Conservation (phyloP, 2,113 vertebrate species). For the Larimichthys polyactis region DNA sequence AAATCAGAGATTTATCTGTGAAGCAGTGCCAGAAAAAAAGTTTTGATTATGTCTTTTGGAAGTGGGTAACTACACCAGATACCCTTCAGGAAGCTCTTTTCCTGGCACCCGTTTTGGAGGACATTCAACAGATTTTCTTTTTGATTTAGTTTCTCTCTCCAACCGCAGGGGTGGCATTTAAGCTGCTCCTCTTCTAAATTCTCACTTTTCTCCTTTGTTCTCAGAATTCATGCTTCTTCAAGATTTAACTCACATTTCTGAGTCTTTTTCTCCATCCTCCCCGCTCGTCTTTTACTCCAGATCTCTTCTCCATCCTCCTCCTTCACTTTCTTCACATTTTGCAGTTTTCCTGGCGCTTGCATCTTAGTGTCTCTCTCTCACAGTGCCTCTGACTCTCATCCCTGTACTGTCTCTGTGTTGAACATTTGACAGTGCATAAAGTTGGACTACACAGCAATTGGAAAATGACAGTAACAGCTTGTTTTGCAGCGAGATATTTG, state of each 20-base stretch:
- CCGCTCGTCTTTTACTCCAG: neutral
- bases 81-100: slow-evolving; percentile 20
- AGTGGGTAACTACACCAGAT: neutral
- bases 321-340: slow-evolving; percentile 5
- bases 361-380: neutral
- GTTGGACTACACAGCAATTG: neutral
- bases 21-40: neutral
- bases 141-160: slow-evolving; percentile 4
- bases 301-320: neutral
- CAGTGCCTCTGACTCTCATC: neutral
- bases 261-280: neutral
- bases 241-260: neutral
- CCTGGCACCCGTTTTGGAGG: neutral
- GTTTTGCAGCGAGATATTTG: neutral
- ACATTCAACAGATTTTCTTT: slow-evolving; percentile 18
- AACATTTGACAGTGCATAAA: neutral
- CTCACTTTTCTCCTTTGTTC: neutral
- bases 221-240: neutral
- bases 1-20: neutral
- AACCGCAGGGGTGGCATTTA: neutral
- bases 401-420: neutral
- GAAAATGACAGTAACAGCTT: neutral
- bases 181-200: slow-evolving; percentile 12
- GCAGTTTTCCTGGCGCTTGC: neutral
- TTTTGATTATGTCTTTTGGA: neutral